Conservation (phyloP, 1,140 invertebrate genomes). For the Zophobas morio region DNA sequence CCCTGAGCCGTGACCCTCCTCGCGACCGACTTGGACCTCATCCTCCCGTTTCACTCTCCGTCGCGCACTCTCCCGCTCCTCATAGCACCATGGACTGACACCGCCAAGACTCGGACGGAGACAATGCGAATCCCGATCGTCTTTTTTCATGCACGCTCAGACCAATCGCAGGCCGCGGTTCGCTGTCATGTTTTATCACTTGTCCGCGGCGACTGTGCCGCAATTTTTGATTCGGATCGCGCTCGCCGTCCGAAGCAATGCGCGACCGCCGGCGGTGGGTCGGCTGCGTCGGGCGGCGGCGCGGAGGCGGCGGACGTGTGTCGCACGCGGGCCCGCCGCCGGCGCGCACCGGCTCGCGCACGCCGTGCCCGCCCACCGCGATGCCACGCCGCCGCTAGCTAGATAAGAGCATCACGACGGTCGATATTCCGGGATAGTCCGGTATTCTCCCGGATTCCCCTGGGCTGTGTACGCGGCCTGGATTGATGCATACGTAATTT, state of each 20-base stretch:
- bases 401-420: constrained; percentile 60
- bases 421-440: constrained; percentile 62
- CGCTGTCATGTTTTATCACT: constrained; percentile 67
- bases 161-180: constrained; percentile 63
- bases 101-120: constrained; percentile 52
- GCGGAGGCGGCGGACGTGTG: constrained; percentile 40
- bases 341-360: constrained; percentile 60
- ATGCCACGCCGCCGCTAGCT: constrained; percentile 61
- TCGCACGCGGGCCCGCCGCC: constrained; percentile 51
- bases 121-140: constrained; percentile 59
- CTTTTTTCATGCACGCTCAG: constrained; percentile 44
- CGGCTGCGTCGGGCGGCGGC: neutral
- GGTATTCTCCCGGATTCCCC: constrained; percentile 56
- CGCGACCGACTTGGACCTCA: constrained; percentile 73
- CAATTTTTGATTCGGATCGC: constrained; percentile 62
- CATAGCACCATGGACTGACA: constrained; percentile 34
- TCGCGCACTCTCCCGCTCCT: neutral
- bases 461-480: constrained; percentile 52
- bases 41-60: constrained; percentile 52
- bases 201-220: constrained; percentile 62
- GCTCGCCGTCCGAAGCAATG: constrained; percentile 51
- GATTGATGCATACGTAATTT: constrained; percentile 58
- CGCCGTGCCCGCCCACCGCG: constrained; percentile 54
- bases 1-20: constrained; percentile 71
- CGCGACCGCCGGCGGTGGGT: constrained; percentile 39